Evolutionary conservation across 2,113 vertebrate species (phyloP).

Genomic region (Chelonoidis abingdonii): DNA sequence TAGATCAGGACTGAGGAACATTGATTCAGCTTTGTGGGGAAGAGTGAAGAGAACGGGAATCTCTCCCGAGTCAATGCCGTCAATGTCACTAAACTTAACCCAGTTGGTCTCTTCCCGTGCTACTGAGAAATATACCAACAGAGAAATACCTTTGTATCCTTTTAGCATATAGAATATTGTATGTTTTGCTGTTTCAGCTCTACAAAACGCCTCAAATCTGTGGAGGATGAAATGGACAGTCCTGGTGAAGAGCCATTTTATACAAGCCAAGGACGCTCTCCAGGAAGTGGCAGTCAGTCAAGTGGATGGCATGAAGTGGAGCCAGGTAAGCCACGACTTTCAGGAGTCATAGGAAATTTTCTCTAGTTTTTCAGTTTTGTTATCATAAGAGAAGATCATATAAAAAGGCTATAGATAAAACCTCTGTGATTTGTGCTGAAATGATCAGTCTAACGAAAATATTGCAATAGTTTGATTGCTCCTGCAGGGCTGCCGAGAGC

Average conservation of each 20-base stretch:
- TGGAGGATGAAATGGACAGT: constrained; percentile 99
- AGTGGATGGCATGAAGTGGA: constrained; percentile 99
- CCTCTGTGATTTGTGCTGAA: constrained; percentile 13
- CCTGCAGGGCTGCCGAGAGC: neutral
- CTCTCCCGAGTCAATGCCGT: neutral
- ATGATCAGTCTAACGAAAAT: constrained; percentile 9
- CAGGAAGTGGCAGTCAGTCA: constrained; percentile 94
- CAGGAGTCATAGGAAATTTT: neutral
- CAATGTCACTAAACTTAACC: neutral
- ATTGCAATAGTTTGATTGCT: constrained; percentile 42
- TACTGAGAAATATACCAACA: accelerated
- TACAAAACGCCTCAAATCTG: constrained; percentile 98
- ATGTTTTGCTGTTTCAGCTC: constrained; percentile 82
- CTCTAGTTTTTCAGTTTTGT: constrained; percentile 29
- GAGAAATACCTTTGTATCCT: neutral
- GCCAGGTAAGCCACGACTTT: constrained; percentile 87
- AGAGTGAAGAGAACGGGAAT: neutral
- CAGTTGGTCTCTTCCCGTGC: neutral
- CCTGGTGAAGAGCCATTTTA: constrained; percentile 97
- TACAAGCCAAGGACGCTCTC: constrained; percentile 95
- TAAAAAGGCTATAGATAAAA: constrained; percentile 11
- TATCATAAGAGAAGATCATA: neutral
- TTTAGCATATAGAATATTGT: accelerated
- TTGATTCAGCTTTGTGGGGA: neutral
- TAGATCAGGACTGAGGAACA: neutral